Evolutionary conservation across 1,140 invertebrate species (phyloP).

Genomic region (Rhagoletis pomonella): DNA sequence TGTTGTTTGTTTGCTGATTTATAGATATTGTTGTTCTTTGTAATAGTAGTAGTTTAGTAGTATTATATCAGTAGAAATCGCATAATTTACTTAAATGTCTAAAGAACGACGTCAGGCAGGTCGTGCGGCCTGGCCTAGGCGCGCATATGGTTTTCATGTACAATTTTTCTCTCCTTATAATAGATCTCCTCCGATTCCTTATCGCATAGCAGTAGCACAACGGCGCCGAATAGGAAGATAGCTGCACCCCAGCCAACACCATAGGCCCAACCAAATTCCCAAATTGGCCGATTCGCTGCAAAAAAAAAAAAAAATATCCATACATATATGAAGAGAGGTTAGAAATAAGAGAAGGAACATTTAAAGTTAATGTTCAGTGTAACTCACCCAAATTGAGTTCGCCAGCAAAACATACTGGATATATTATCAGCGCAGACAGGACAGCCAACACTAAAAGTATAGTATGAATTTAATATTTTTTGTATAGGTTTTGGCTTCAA

Average conservation of each 20-base stretch:
- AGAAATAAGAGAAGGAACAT: conserved; percentile 20
- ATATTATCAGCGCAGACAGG: conserved; percentile 94
- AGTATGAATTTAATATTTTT: conserved; percentile 42
- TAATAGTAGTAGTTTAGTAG: conserved; percentile 48
- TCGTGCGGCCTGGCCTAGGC: conserved; percentile 84
- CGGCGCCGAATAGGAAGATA: conserved; percentile 95
- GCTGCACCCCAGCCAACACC: conserved; percentile 97
- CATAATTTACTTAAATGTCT: conserved; percentile 72
- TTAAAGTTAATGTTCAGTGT: neutral
- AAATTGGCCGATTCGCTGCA: conserved; percentile 87
- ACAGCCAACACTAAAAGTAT: conserved; percentile 89
- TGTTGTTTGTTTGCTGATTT: neutral
- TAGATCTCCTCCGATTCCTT: conserved; percentile 99
- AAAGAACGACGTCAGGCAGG: conserved; percentile 86
- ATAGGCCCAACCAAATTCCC: conserved; percentile 98
- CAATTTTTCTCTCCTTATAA: conserved; percentile 95
- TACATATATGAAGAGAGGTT: neutral
- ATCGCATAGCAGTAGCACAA: conserved; percentile 94
- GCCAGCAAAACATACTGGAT: conserved; percentile 95
- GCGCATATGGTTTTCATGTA: conserved; percentile 81
- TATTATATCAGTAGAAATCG: conserved; percentile 53
- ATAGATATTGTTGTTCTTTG: conserved; percentile 29
- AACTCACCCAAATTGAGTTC: conserved; percentile 90
- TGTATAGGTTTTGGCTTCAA: too few species aligned
- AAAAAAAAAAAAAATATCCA: neutral